Base-by-base conservation (phyloP, 2,113 vertebrate genomes). In the Lagopus muta region DNA sequence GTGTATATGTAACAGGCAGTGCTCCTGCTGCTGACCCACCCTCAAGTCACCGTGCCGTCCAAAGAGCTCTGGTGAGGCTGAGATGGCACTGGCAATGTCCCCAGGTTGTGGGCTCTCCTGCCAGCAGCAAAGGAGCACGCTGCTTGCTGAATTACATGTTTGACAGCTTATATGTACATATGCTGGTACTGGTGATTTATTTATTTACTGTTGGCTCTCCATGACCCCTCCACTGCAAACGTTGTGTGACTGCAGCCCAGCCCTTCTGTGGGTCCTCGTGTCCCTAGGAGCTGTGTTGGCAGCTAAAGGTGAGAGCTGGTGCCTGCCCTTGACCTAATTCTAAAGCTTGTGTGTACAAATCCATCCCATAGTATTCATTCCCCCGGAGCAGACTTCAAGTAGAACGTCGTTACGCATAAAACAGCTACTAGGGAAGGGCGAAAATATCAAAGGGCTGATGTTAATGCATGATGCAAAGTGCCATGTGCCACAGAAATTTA, bases 311-410 rank as follows among this genome's bases (percentile, higher is more conserved):
- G 82, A 47, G 86, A 72, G 69, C 88, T 81, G 79, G 40, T 82
- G 62, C 64, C 88, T 73, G 75, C 47, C 60, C 78, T 36, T 88
- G 90, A 75, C 92, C 93, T 86, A 65, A 65, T 93, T 90, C 47
- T 38, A 45, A 10, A 58, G 77, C 79, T 55, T 7, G 22, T 19
- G 9, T 27, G 76, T 54, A 15, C 70, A 43, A 83, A 88, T 84
- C 28, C 69, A 78, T 83, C 65, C 92, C 82, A 50, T 9, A 71
- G 73, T 24, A 19, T 34, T 57, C 57, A 3, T 28, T 42, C 32
- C 86, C 94, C 90, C 2, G 61, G 65, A 95, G 93, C 85, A 71
- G 69, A 8, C 65, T 77, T 47, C 7, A 6, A 80, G 73, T 20
- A 60, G 65, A 69, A 88, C 4, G 8, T 96, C 92, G 11, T 50